Conservation (phyloP, 1,140 invertebrate species). For the Megathymus violae region DNA sequence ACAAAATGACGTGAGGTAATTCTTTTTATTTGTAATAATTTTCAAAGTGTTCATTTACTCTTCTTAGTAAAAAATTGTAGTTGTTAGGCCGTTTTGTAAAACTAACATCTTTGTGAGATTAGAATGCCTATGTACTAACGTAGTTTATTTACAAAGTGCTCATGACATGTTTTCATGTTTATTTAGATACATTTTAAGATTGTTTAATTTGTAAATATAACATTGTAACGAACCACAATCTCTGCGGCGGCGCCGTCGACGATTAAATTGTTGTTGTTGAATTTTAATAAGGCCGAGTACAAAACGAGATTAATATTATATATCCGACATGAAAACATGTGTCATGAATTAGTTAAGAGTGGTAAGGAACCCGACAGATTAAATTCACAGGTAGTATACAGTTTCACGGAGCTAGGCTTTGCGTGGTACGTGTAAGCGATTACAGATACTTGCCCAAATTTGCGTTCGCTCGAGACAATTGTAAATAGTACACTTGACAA, state of each 20-base stretch:
- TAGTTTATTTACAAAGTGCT: constrained; percentile 71
- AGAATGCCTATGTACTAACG: constrained; percentile 38
- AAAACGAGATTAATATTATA: constrained; percentile 25
- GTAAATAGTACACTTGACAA: constrained; percentile 17
- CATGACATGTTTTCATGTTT: constrained; percentile 62
- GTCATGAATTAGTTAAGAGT: constrained; percentile 52
- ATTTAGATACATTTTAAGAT: constrained; percentile 8
- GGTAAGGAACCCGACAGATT: constrained; percentile 73
- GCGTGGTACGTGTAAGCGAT: constrained; percentile 81
- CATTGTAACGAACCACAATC: not conserved
- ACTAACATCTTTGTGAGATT: constrained; percentile 40
- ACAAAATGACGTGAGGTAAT: constrained; percentile 2
- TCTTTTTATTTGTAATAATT: constrained; percentile 1
- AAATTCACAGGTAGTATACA: constrained; percentile 58
- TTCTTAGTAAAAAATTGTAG: constrained; percentile 10
- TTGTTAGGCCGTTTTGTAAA: constrained; percentile 16
- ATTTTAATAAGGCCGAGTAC: constrained; percentile 14
- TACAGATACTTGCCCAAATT: constrained; percentile 76
- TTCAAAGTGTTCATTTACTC: constrained; percentile 23
- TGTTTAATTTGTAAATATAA: constrained; percentile 11
- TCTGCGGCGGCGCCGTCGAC: constrained; percentile 6
- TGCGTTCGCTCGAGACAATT: constrained; percentile 66
- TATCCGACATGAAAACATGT: constrained; percentile 76
- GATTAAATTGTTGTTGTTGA: constrained; percentile 13
- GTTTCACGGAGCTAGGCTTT: constrained; percentile 79